Evolutionary conservation across 2,113 vertebrate genomes (phyloP).

Genomic region (Felis chaus): DNA sequence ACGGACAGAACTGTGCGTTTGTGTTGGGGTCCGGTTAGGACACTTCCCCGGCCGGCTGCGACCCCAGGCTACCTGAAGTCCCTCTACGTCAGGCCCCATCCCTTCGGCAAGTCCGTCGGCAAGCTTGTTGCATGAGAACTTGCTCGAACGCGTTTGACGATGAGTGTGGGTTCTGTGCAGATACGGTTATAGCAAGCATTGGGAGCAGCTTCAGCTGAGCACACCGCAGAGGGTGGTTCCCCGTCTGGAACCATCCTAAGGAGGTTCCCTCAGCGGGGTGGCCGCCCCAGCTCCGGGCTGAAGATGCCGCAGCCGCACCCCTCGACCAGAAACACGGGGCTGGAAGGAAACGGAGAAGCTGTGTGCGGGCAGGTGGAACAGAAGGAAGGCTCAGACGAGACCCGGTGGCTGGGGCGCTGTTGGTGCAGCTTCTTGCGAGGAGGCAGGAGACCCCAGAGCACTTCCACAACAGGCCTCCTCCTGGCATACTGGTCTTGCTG

Average conservation of each 20-base stretch:
- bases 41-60: accelerated
- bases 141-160: accelerated
- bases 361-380: accelerated
- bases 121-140: accelerated
- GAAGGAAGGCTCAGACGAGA: background rate
- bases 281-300: accelerated
- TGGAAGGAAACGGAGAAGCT: background rate
- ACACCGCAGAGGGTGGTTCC: accelerated
- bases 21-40: accelerated
- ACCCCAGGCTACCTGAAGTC: accelerated
- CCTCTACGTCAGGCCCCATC: accelerated
- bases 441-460: accelerated
- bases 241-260: accelerated
- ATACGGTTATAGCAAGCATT: accelerated
- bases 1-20: accelerated
- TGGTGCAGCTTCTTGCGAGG: accelerated
- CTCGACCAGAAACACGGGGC: accelerated
- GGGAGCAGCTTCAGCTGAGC: accelerated
- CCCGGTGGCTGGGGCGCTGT: accelerated
- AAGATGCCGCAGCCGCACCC: accelerated
- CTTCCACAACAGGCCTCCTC: accelerated
- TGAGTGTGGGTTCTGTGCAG: too few relatives aligned
- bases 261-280: accelerated
- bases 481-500: accelerated
- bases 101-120: too few relatives aligned